Evolutionary conservation across 1,140 invertebrate genomes (phyloP), one percentile per base, ranked within the genome.

Genomic region (Neelides sp.): DNA sequence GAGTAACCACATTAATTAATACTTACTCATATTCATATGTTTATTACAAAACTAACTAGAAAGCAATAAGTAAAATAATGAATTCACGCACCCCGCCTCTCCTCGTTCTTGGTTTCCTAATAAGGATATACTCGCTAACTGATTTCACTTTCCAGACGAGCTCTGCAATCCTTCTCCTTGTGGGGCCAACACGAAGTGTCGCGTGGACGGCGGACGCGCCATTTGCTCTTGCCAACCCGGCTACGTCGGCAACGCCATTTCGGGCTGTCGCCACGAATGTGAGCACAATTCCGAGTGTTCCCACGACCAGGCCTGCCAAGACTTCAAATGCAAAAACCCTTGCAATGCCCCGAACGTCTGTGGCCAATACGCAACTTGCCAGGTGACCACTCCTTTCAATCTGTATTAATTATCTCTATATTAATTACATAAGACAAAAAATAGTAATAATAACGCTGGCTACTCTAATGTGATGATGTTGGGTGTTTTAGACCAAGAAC

Each of bases 121-220:
- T n/a, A n/a, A n/a, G n/a, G n/a, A n/a, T n/a, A n/a, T n/a, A n/a
- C n/a, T n/a, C n/a, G n/a, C n/a, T n/a, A n/a, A n/a, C 30, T 17
- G 19, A 12, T 58, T 42, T 52, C 48, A 50, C 41, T 61, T 70
- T 69, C 13, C 64, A 83, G 80, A 82, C 68, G 83, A 84, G 61
- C 73, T 80, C 15, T 87, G 83, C 61, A 77, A 83, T 61, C 82
- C 81, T 1, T 82, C 76, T 47, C 83, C 83, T 0, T 89, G 84
- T 50, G 85, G 85, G 24, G 19, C 45, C 15, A 61, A 63, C 46
- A 62, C 54, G 8, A 63, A 63, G 19, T 65, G 64, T 41, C 50
- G 62, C 13, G 55, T 60, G 4, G 75, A 77, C 35, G 73, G 79
- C 22, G 79, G 82, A 68, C 74, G 81, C 56, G 80, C 85, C 4